These are phyloP conservation scores for Carollia perspicillata DNA, from an alignment of 2,113 vertebrate genomes.

Conservation along the genomic window DNA sequence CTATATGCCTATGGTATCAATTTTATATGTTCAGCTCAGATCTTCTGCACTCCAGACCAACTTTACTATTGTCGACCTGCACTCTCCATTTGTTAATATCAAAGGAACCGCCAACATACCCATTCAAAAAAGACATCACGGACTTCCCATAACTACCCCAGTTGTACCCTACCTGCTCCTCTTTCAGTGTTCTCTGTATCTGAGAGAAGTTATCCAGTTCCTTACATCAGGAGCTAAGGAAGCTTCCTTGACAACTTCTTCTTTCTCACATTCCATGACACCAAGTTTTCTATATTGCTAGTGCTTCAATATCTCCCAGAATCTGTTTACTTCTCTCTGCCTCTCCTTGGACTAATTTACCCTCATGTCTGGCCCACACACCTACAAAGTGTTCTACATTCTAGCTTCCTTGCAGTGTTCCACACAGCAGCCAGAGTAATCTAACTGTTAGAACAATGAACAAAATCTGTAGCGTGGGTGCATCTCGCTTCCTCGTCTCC, in stretches of 20 bases:
- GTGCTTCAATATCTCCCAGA: neutral
- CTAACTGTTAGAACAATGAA: neutral
- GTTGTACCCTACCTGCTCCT: neutral
- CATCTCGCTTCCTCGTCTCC: neutral
- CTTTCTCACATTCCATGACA: neutral
- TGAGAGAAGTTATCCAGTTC: neutral
- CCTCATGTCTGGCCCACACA: neutral
- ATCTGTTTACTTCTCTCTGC: neutral
- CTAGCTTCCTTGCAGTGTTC: neutral
- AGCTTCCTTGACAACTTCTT: neutral
- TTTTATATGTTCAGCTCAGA: neutral
- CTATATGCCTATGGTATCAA: neutral
- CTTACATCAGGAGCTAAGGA: neutral
- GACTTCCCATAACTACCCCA: neutral
- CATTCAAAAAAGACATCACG: neutral
- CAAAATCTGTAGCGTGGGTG: neutral
- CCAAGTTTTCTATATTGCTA: neutral
- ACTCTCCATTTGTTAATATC: neutral
- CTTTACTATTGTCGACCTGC: neutral
- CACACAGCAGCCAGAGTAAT: neutral
- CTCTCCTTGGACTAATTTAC: neutral
- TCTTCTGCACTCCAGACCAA: neutral
- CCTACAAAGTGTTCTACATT: neutral
- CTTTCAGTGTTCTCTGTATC: neutral
- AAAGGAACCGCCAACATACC: neutral